phyloP scores from a whole-genome alignment of 2,113 vertebrate genomes.

The Cardinalis cardinalis region DNA sequence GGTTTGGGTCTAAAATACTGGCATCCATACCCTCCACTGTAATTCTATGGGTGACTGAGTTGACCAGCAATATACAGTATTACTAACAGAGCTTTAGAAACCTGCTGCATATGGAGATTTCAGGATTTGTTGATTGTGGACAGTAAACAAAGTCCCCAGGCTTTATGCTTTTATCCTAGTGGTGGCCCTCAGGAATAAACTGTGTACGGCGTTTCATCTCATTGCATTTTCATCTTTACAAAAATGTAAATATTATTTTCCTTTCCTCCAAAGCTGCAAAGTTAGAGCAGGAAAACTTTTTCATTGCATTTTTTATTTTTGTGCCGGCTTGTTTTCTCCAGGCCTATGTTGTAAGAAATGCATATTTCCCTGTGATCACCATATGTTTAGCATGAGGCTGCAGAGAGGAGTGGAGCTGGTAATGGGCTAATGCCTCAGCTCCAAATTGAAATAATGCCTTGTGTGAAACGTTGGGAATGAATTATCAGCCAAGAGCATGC shows the following conservation, averaged over 20 bases:
- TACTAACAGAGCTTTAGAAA: constrained; percentile 64
- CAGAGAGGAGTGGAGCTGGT: neutral
- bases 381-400: constrained; percentile 19
- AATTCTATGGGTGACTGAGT: constrained; percentile 77
- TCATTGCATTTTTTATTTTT: constrained; percentile 18
- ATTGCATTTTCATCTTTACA: constrained; percentile 60
- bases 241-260: constrained; percentile 58
- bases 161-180: constrained; percentile 68
- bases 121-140: constrained; percentile 73
- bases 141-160: constrained; percentile 68
- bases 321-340: neutral
- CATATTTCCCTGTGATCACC: constrained; percentile 19
- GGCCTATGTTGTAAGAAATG: constrained; percentile 9
- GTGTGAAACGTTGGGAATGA: constrained; percentile 20
- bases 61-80: constrained; percentile 70
- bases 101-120: constrained; percentile 73
- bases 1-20: constrained; percentile 78
- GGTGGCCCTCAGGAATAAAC: constrained; percentile 67
- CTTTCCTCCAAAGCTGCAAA: constrained; percentile 38
- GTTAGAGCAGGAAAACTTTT: constrained; percentile 57
- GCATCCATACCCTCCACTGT: constrained; percentile 72
- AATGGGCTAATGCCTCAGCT: constrained; percentile 35
- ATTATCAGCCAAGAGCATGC: neutral
- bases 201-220: constrained; percentile 30
- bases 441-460: constrained; percentile 30